A percentile compares a stretch with the other conserved stretches of the same genome.
phyloP scores from a whole-genome alignment of 2,888 invertebrate species.

The Drosophila diplacantha region DNA sequence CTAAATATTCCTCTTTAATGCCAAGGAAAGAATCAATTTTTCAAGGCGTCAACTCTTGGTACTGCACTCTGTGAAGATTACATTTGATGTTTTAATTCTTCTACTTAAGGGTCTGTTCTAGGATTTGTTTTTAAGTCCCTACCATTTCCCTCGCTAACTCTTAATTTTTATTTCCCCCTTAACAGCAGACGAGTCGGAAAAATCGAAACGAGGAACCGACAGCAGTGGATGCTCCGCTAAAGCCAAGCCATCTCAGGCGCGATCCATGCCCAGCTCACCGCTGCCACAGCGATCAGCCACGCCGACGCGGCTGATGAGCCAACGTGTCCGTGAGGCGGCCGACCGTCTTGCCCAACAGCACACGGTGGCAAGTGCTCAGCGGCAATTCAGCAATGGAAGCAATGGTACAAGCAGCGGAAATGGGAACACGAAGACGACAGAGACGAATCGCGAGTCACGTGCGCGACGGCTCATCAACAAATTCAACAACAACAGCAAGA shows the following conservation, averaged over 20 bases:
- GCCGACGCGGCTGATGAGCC: constrained; percentile 79
- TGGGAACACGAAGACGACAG: constrained; percentile 21
- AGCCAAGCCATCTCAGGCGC: constrained; percentile 60
- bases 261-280: constrained; percentile 77
- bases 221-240: constrained; percentile 50
- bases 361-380: constrained; percentile 62
- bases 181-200: constrained; percentile 13
- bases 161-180: neutral
- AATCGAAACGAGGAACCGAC: constrained; percentile 20
- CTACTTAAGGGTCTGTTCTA: constrained; percentile 2
- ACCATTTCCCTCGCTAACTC: neutral
- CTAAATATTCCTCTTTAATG: too few relatives aligned
- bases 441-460: constrained; percentile 51
- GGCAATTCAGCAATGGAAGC: constrained; percentile 32
- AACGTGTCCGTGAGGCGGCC: constrained; percentile 78
- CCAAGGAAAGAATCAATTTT: too few relatives aligned
- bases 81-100: neutral
- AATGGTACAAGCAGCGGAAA: constrained; percentile 24
- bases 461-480: constrained; percentile 60
- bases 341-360: constrained; percentile 77
- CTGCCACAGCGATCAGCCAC: constrained; percentile 70
- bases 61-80: too few relatives aligned
- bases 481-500: constrained; percentile 62
- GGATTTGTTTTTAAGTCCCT: neutral
- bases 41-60: too few relatives aligned